Evolutionary conservation across 1,140 invertebrate species (phyloP), one percentile per base, ranked within the genome.

Genomic region (Cheumatopsyche charites): DNA sequence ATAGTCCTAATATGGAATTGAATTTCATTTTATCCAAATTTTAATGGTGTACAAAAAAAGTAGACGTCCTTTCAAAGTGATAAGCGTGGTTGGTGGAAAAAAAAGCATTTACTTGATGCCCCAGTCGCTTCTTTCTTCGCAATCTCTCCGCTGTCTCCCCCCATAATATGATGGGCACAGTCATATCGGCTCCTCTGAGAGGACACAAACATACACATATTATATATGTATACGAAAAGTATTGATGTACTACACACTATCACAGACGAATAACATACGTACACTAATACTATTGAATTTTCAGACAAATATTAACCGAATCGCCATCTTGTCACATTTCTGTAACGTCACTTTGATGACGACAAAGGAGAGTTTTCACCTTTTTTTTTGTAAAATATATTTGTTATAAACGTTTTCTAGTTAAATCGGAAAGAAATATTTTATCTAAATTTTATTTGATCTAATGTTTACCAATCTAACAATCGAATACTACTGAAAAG

Each of bases 61-160:
- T n/a, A n/a, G n/a, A n/a, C 70, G 70, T 21, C 13, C 42, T 17
- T 63, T 7, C 13, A 65, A 71, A 9, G 43, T 65, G 47, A 36
- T 55, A 29, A 7, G 11, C 13, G 0, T n/a, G 17, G 15, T 36
- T 68, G 58, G n/a, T 73, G 69, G 58, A 70, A 71, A 76, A 73
- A 76, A 73, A 73, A 72, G 72, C 74, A 73, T 73, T 76, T 76
- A 76, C 71, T 76, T 73, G 67, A 76, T 76, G 72, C 72, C 63
- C 69, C 71, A 70, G 70, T 76, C 74, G 72, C 69, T 76, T 76
- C 74, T 76, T 76, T 76, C 74, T 76, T 76, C 74, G 72, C 71
- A 73, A 75, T 75, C 71, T 75, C 71, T 70, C 70, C 74, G 66
- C 66, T 68, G 66, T 68, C 66, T 68, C 66, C 66, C 66, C 66